Evolutionary conservation across 2,888 invertebrate genomes (phyloP).

Genomic region (Caenorhabditis uteleia): DNA sequence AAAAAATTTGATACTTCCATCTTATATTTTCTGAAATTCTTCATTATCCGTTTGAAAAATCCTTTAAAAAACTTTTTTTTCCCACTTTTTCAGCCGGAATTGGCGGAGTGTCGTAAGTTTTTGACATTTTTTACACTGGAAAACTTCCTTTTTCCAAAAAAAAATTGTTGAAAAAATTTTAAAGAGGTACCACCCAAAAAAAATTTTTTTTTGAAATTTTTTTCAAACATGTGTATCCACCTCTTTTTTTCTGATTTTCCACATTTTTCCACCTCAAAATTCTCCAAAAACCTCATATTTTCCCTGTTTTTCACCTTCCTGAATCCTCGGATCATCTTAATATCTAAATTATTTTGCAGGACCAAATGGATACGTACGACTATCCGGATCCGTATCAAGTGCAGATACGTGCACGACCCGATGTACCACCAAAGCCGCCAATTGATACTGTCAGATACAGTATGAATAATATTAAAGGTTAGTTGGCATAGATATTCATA

Average conservation of each 20-base stretch:
- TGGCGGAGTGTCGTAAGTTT: too few species aligned
- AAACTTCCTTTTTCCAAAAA: too few species aligned
- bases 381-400: constrained; percentile 42
- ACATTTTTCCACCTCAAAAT: too few species aligned
- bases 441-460: constrained; percentile 91
- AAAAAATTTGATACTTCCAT: too few species aligned
- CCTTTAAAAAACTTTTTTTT: too few species aligned
- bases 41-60: too few species aligned
- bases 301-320: neutral
- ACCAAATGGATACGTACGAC: constrained; percentile 40
- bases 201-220: neutral
- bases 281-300: too few species aligned
- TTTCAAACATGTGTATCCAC: neutral
- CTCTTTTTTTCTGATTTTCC: neutral
- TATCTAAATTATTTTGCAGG: constrained; percentile 4
- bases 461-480: constrained; percentile 89
- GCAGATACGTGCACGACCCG: constrained; percentile 55
- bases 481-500: constrained; percentile 57
- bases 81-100: too few species aligned
- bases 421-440: constrained; percentile 74
- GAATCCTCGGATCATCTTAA: neutral
- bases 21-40: too few species aligned
- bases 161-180: too few species aligned
- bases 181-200: neutral
- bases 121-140: too few species aligned